Conservation (phyloP, 2,797 vertebrate species). For the Tarsius wallacei region DNA sequence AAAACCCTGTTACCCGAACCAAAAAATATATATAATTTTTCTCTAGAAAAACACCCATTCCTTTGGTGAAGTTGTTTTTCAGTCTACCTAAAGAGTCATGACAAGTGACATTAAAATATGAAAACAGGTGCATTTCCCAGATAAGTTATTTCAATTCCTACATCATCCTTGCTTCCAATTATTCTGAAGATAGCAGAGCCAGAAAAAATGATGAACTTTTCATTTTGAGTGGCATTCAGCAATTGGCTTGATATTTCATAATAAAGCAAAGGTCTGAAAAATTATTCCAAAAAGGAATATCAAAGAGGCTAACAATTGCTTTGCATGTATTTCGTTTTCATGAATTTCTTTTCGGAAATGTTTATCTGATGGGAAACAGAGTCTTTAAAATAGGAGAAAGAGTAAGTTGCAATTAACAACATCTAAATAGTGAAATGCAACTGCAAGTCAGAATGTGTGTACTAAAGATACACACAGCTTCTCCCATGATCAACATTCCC, state of each 20-base stretch:
- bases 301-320: conserved; percentile 37
- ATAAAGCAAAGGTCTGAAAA: conserved; percentile 60
- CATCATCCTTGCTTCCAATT: conserved; percentile 65
- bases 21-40: background rate
- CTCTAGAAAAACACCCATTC: conserved; percentile 44
- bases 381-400: conserved; percentile 23
- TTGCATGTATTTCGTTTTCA: conserved; percentile 34
- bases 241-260: conserved; percentile 71
- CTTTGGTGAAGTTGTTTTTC: conserved; percentile 47
- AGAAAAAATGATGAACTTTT: conserved; percentile 63
- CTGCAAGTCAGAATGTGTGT: background rate
- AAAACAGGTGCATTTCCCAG: conserved; percentile 55
- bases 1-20: conserved; percentile 15
- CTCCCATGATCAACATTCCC: too few relatives aligned
- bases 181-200: conserved; percentile 66
- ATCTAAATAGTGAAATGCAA: conserved; percentile 34
- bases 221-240: conserved; percentile 49
- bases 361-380: background rate
- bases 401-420: background rate
- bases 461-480: background rate
- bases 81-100: conserved; percentile 49
- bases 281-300: conserved; percentile 33
- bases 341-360: background rate
- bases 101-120: conserved; percentile 63
- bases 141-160: conserved; percentile 67